Evolutionary conservation across 2,113 vertebrate species (phyloP).

Genomic region (Motacilla tschutschensis): DNA sequence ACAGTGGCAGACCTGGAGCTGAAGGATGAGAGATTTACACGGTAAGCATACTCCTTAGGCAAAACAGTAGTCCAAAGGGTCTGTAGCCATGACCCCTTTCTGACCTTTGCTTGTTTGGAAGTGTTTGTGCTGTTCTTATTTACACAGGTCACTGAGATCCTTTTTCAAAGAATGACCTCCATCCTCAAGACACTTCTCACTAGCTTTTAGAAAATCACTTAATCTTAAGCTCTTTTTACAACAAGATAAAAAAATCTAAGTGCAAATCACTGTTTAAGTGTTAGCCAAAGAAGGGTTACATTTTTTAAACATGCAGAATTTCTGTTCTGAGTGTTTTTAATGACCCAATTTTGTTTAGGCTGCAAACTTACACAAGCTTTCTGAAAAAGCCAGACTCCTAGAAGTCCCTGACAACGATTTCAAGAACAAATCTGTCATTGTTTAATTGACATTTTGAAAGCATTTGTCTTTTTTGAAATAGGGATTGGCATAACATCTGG

Average conservation of each 20-base stretch:
- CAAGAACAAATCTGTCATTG: neutral
- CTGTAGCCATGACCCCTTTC: constrained; percentile 78
- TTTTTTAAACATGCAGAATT: constrained; percentile 5
- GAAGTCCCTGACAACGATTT: neutral
- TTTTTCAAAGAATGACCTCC: constrained; percentile 77
- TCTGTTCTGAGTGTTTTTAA: neutral
- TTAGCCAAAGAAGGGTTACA: neutral
- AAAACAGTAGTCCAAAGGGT: constrained; percentile 73
- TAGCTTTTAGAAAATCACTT: constrained; percentile 71
- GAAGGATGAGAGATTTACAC: constrained; percentile 93
- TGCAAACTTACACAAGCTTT: neutral
- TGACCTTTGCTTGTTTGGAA: constrained; percentile 91
- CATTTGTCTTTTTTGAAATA: neutral
- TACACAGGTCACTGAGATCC: constrained; percentile 80
- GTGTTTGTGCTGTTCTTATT: constrained; percentile 83
- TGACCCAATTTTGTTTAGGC: neutral
- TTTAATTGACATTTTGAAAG: constrained; percentile 8
- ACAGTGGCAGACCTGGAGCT: constrained; percentile 94
- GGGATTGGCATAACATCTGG: neutral
- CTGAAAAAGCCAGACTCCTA: neutral
- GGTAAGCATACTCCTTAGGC: constrained; percentile 79
- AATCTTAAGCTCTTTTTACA: constrained; percentile 65
- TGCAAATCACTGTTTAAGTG: constrained; percentile 44
- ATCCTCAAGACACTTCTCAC: constrained; percentile 72
- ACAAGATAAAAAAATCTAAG: constrained; percentile 20